These are phyloP conservation scores for Paracentrotus lividus DNA, from an alignment of 53 echinoderm and acorn worm species.

Conservation along the genomic window DNA sequence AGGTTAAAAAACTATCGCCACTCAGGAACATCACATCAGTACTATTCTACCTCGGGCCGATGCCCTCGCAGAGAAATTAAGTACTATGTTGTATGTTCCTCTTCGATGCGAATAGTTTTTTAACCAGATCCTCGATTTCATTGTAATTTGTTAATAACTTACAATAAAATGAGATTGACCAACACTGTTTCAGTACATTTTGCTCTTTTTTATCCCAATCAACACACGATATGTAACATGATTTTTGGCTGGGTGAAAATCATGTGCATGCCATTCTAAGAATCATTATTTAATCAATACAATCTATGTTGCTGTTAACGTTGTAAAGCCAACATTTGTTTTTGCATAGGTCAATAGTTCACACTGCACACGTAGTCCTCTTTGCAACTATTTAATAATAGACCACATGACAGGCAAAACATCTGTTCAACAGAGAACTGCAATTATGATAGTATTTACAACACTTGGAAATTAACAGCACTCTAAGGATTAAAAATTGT, in stretches of 20 bases:
- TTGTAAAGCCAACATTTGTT: conserved; percentile 49
- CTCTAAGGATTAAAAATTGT: too few relatives aligned
- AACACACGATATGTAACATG: conserved; percentile 11
- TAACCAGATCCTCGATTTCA: too few relatives aligned
- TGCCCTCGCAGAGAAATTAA: too few relatives aligned
- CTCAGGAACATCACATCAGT: too few relatives aligned
- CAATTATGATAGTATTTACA: too few relatives aligned
- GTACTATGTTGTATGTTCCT: too few relatives aligned
- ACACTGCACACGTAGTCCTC: conserved; percentile 7
- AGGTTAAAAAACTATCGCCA: too few relatives aligned
- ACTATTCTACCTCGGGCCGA: too few relatives aligned
- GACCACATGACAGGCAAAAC: not conserved
- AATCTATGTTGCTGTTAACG: conserved; percentile 6
- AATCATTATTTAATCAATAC: conserved; percentile 55
- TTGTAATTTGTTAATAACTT: not conserved
- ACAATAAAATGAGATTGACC: not conserved
- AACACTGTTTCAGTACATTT: not conserved
- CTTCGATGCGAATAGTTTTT: too few relatives aligned
- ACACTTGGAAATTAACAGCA: too few relatives aligned
- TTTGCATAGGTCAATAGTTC: conserved; percentile 20
- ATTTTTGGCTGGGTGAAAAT: not conserved
- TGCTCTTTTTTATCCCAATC: not conserved
- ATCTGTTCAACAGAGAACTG: too few relatives aligned
- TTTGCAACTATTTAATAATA: not conserved
- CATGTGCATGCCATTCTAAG: conserved; percentile 11